Base-by-base conservation (phyloP, 2,888 invertebrate genomes). In the Zhengitettix transpicula region DNA sequence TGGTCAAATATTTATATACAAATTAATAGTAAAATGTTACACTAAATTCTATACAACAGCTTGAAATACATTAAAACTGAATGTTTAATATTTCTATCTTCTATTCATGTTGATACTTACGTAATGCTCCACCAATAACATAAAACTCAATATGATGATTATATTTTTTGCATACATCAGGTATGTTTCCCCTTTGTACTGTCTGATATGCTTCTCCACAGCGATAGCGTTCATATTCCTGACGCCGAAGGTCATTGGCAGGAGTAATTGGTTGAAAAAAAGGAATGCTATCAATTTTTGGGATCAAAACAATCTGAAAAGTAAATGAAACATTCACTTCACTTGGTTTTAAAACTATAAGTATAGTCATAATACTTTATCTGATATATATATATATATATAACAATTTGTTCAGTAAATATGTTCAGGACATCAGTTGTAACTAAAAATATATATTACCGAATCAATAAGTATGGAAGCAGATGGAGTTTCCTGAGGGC, bases 381-480 rank as follows among this genome's bases (percentile, higher is more conserved):
- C 28, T 5, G 2, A 28, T 5, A 28, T 2, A 28, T 7, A 5
- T 28, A 28, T 28, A 28, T 5, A 28, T 2, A 28, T 7, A 5
- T 28, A 28, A 28, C 28, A 28, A 5, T 28, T 28, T 28, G 7
- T 28, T 28, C 2, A 28, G 28, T 52, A 62, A 52, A 56, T 11
- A n/a, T 9, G 40, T 40, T 14, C 40, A n/a, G n/a, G 10, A 52
- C 17, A 60, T 9, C 16, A n/a, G 47, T 54, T 40, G 12, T n/a
- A 57, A 58, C 40, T n/a, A 56, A 56, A 40, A 55, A 17, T 28
- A 52, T 14, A 42, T 52, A 44, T 76, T 75, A 87, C 86, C 12
- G 97, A 96, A 75, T 99, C 99, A 63, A 99, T 88, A 62, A 97
- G 80, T 64, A 96, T 85, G 7, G 90, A 87, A 5, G 94, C 92